phyloP scores from a whole-genome alignment of 92 coral and sea anemone species.

The Micromussa lordhowensis region DNA sequence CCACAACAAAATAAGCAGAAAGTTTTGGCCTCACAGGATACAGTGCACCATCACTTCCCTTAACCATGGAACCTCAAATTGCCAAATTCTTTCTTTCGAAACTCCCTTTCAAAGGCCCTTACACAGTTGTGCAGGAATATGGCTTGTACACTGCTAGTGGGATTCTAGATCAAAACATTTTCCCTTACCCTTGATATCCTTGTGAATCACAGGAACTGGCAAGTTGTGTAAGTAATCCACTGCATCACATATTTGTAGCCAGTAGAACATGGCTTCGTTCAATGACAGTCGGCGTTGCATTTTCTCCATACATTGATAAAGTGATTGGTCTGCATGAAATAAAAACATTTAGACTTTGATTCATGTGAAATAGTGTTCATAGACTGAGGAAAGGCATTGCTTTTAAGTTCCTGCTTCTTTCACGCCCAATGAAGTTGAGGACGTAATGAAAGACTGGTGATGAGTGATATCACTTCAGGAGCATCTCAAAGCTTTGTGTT shows the following conservation, averaged over 20 bases:
- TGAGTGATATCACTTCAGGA: no score
- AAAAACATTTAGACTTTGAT: neutral
- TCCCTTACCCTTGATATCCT: slow-evolving; percentile 83
- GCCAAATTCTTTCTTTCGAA: neutral
- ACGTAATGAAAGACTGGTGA: no score
- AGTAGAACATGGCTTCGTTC: slow-evolving; percentile 76
- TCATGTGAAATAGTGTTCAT: no score
- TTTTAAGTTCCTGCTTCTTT: no score
- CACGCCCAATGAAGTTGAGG: no score
- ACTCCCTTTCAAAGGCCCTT: neutral
- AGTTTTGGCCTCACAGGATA: neutral
- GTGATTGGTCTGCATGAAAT: slow-evolving; percentile 16
- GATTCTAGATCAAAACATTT: neutral
- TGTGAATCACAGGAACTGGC: slow-evolving; percentile 66
- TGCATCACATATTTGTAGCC: slow-evolving; percentile 74
- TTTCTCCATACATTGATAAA: slow-evolving; percentile 7
- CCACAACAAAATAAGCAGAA: neutral
- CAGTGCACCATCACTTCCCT: neutral
- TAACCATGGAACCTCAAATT: neutral
- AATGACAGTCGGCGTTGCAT: slow-evolving; percentile 15
- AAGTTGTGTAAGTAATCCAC: slow-evolving; percentile 68
- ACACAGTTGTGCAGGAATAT: neutral
- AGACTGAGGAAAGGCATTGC: no score
- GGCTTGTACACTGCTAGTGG: neutral
- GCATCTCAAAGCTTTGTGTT: no score